phyloP scores from a whole-genome alignment of 53 echinoderm and acorn worm genomes.

The Apostichopus leukothele region DNA sequence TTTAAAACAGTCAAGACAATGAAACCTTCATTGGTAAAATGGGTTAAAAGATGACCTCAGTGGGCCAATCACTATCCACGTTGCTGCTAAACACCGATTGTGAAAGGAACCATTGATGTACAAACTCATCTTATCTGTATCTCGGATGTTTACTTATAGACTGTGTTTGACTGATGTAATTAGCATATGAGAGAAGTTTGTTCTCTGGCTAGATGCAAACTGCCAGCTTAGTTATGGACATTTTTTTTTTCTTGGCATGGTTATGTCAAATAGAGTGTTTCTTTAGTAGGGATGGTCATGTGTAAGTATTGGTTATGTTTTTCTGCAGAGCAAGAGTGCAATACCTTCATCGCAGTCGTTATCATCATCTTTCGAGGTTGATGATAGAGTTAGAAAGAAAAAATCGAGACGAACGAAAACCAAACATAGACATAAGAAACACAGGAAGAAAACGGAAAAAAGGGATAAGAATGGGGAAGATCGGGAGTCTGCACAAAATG shows the following conservation, averaged over 20 bases:
- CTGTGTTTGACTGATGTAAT: too few species aligned
- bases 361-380: neutral
- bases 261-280: too few species aligned
- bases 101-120: too few species aligned
- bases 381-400: constrained; percentile 3
- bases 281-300: neutral
- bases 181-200: too few species aligned
- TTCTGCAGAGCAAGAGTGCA: neutral
- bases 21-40: too few species aligned
- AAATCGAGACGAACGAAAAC: constrained; percentile 19
- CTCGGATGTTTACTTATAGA: too few species aligned
- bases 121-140: too few species aligned
- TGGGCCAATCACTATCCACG: too few species aligned
- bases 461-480: neutral
- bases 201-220: neutral
- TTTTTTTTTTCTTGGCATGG: neutral
- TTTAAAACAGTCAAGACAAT: too few species aligned
- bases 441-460: neutral
- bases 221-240: neutral
- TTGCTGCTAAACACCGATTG: too few species aligned
- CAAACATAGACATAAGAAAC: constrained; percentile 18
- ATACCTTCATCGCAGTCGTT: neutral
- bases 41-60: too few species aligned
- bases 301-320: neutral
- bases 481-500: neutral